Conservation (phyloP, 30 jellyfish, hydroid and myxozoan genomes). For the Aurelia sp. region DNA sequence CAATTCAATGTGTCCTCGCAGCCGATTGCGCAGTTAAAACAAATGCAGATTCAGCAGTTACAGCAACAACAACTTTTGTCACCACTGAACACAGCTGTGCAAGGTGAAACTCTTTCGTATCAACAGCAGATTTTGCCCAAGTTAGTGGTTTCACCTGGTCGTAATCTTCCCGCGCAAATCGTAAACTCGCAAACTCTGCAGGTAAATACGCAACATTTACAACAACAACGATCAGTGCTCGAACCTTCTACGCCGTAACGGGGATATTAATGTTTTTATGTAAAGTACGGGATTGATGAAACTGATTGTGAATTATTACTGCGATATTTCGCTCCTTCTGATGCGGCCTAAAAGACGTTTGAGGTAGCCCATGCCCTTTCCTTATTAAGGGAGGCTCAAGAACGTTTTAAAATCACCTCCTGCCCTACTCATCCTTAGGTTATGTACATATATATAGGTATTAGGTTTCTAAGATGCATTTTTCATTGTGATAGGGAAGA, state of each 20-base stretch:
- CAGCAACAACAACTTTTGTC: conserved; percentile 69
- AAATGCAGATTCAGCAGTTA: conserved; percentile 50
- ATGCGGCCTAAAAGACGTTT: neutral
- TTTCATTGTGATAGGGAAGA: too few species aligned
- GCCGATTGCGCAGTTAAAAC: conserved; percentile 60
- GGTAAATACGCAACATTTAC: conserved; percentile 41
- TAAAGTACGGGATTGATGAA: neutral
- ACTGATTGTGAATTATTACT: conserved; percentile 12
- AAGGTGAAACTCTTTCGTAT: conserved; percentile 53
- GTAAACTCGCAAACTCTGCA: conserved; percentile 58
- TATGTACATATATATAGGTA: neutral
- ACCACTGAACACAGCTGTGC: conserved; percentile 64
- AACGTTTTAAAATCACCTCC: neutral
- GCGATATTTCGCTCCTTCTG: neutral
- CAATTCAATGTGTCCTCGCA: conserved; percentile 51
- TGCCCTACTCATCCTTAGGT: neutral
- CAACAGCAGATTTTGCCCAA: conserved; percentile 73
- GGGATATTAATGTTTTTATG: conserved; percentile 24
- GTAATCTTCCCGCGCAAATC: conserved; percentile 50
- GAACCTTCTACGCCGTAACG: conserved; percentile 61
- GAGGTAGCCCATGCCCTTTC: neutral
- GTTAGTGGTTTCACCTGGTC: conserved; percentile 62
- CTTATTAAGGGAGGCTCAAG: neutral
- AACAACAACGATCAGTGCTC: conserved; percentile 45
- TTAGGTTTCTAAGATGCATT: neutral